Base-by-base conservation (phyloP, 2,113 vertebrate species). In the Pavo muticus region DNA sequence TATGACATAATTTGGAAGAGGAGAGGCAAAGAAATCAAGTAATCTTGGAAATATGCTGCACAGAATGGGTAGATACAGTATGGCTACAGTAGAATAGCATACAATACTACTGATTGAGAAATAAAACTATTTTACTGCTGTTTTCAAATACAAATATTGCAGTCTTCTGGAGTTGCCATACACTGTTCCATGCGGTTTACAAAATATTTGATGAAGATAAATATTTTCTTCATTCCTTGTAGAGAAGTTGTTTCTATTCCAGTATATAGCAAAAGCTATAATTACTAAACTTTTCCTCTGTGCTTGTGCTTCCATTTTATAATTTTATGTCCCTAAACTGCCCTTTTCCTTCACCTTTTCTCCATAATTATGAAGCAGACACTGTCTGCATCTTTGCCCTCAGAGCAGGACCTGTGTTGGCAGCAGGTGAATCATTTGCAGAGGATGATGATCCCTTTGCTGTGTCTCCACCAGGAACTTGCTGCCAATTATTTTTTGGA, bases 401-500 rank as follows among this genome's bases (percentile, higher is more conserved):
- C 23, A 81, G 77, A 75, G 91, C 77, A 39, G 78, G 78, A 91
- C 57, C 85, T 52, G 2, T 0, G 0, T 37, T 78, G 84, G 85
- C 90, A 92, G 86, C 71, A 76, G 56, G 3, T 45, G 95, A 87
- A 64, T 6, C 47, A 54, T 39, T 35, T 54, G 84, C 91, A 70
- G 71, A 30, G 87, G 78, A 50, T 61, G 81, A 59, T 61, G 60
- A 88, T 81, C 65, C 80, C 85, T 91, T 75, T 79, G 84, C 79
- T 68, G 57, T 40, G 40, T 44, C 86, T 81, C 69, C 0, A 3
- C 87, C 44, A 92, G 86, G 78, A 94, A n/a, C 60, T 54, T 0
- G 1, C 83, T 90, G 88, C 91, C 95, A 95, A 96, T 95, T 96
- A 92, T 91, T 92, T 90, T 70, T 84, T 90, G 87, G 78, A 86